phyloP scores from a whole-genome alignment of 2,888 invertebrate genomes.

The Emmelina monodactyla region DNA sequence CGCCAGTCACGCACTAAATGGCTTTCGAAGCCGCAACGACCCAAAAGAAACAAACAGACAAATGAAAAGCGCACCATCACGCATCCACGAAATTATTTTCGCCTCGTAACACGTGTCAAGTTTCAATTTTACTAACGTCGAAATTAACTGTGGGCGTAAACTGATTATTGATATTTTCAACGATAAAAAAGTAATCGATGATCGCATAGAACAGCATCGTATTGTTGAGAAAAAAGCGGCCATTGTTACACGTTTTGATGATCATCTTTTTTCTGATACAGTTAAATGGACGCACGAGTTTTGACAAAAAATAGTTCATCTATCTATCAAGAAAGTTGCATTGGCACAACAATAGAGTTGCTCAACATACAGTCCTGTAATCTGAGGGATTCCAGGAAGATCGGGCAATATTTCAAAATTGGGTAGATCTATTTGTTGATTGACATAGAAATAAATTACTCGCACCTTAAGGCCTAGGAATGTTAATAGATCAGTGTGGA shows the following conservation, averaged over 20 bases:
- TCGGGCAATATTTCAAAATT: slow-evolving; percentile 38
- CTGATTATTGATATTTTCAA: slow-evolving; percentile 62
- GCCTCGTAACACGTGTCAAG: slow-evolving; percentile 63
- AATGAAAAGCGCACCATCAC: slow-evolving; percentile 55
- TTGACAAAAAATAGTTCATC: slow-evolving; percentile 57
- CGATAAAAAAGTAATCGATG: slow-evolving; percentile 65
- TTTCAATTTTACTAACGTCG: slow-evolving; percentile 62
- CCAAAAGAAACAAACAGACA: slow-evolving; percentile 59
- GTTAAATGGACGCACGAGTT: slow-evolving; percentile 45
- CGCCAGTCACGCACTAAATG: slow-evolving; percentile 60
- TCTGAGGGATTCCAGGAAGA: slow-evolving; percentile 46
- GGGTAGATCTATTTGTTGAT: too few relatives aligned
- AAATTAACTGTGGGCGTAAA: slow-evolving; percentile 65
- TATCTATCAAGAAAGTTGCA: slow-evolving; percentile 59
- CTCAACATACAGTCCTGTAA: slow-evolving; percentile 41
- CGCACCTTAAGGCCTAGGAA: too few relatives aligned
- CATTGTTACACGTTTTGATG: slow-evolving; percentile 51
- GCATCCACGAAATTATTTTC: slow-evolving; percentile 60
- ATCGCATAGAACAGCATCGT: slow-evolving; percentile 43
- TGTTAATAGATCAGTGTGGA: too few relatives aligned
- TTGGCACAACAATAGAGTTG: slow-evolving; percentile 48
- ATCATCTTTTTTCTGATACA: slow-evolving; percentile 34
- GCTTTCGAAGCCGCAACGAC: slow-evolving; percentile 33
- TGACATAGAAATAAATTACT: too few relatives aligned
- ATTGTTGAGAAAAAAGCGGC: slow-evolving; percentile 45